These are phyloP conservation scores for Cephalopholis sonnerati DNA, from an alignment of 2,113 vertebrate species.

Conservation along the genomic window DNA sequence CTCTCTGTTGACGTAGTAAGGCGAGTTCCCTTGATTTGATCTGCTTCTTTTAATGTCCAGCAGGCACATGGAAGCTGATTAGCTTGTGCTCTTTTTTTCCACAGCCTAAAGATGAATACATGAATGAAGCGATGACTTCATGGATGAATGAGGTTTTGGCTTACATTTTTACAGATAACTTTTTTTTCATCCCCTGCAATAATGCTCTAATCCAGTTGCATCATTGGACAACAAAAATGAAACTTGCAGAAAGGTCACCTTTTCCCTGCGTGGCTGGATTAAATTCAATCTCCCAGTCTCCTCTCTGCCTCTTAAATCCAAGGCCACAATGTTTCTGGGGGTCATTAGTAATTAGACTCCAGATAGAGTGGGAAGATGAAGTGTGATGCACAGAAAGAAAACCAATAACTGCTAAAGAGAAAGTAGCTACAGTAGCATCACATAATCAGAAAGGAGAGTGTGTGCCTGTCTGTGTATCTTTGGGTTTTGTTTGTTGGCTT, in stretches of 20 bases:
- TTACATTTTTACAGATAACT: conserved; percentile 53
- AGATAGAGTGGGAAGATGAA: conserved; percentile 52
- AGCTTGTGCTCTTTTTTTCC: conserved; percentile 35
- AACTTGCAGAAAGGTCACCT: conserved; percentile 77
- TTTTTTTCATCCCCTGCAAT: conserved; percentile 59
- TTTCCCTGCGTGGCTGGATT: conserved; percentile 68
- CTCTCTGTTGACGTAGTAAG: conserved; percentile 21
- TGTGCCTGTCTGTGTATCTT: neutral
- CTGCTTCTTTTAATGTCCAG: conserved; percentile 56
- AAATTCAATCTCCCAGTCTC: conserved; percentile 72
- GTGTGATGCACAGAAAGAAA: conserved; percentile 46
- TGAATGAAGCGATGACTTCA: conserved; percentile 38
- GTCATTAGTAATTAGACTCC: conserved; percentile 70
- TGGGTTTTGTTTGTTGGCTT: conserved; percentile 2
- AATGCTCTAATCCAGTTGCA: conserved; percentile 78
- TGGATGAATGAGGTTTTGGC: conserved; percentile 43
- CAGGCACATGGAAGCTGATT: conserved; percentile 46
- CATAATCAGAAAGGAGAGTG: conserved; percentile 45
- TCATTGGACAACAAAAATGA: conserved; percentile 69
- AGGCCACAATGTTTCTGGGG: conserved; percentile 65
- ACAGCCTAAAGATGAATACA: conserved; percentile 35
- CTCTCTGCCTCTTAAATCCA: conserved; percentile 75
- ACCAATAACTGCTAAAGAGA: conserved; percentile 54
- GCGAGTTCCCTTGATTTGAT: conserved; percentile 45
- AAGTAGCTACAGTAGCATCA: conserved; percentile 31